phyloP scores from a whole-genome alignment of 2,797 vertebrate species.

The Sylvilagus floridanus region DNA sequence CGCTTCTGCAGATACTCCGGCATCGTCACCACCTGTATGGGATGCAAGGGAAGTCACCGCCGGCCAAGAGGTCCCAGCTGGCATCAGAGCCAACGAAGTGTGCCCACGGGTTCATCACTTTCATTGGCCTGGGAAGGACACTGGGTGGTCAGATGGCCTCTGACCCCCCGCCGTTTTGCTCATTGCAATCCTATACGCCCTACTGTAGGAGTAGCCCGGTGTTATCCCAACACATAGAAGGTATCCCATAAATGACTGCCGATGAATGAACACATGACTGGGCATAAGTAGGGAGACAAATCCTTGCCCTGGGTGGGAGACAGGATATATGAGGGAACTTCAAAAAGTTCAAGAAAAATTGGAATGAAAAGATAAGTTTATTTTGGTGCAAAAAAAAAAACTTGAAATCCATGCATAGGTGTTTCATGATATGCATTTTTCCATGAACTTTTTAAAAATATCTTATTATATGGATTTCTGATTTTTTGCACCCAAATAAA shows the following conservation, averaged over 20 bases:
- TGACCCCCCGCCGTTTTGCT: background rate
- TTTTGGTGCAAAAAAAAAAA: too few species aligned
- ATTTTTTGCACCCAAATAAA: too few species aligned
- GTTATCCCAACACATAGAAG: background rate
- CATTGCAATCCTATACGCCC: background rate
- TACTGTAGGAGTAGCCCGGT: background rate
- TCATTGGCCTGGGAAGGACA: background rate
- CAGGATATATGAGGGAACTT: background rate
- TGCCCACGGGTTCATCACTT: background rate
- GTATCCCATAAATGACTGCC: background rate
- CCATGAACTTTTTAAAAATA: too few species aligned
- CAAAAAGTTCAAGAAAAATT: too few species aligned
- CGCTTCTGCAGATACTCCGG: conserved; percentile 97
- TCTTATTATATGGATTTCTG: too few species aligned
- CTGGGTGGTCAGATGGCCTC: background rate
- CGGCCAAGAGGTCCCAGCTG: background rate
- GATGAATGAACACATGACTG: background rate
- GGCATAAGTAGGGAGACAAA: background rate
- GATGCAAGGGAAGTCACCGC: background rate
- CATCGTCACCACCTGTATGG: conserved; percentile 95
- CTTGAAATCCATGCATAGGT: too few species aligned
- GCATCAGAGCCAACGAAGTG: background rate
- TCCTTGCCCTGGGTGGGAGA: background rate
- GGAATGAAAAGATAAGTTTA: too few species aligned
- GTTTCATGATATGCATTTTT: too few species aligned